Evolutionary conservation across 2,888 invertebrate species (phyloP).

Genomic region (Drosophila stalkeri): DNA sequence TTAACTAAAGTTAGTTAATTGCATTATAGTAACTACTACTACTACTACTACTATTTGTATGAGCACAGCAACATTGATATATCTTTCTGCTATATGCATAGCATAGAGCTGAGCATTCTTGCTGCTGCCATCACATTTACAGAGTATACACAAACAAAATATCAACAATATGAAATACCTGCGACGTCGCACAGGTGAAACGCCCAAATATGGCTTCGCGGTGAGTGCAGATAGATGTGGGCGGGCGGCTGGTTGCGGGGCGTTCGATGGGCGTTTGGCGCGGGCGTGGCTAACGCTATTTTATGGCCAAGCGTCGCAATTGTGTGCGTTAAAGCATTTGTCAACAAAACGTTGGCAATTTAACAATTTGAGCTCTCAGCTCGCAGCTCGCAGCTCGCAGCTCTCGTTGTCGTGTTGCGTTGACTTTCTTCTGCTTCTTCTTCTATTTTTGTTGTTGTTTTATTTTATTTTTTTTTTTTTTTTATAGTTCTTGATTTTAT

Average conservation of each 20-base stretch:
- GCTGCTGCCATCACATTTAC: not conserved
- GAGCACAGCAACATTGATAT: no score
- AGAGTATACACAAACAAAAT: slow-evolving; percentile 9
- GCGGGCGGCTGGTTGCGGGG: not conserved
- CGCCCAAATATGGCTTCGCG: slow-evolving; percentile 5
- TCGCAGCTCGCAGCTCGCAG: not conserved
- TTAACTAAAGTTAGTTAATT: no score
- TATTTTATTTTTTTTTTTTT: slow-evolving; percentile 21
- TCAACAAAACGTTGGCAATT: slow-evolving; percentile 70
- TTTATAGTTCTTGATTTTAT: slow-evolving; percentile 76
- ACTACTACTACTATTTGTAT: no score
- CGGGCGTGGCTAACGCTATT: slow-evolving; percentile 9
- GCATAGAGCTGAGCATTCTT: no score
- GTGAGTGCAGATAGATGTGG: not conserved
- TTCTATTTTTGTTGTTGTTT: no score
- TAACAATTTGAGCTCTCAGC: slow-evolving; percentile 36
- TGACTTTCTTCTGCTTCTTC: slow-evolving; percentile 26
- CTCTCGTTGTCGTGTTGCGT: not conserved
- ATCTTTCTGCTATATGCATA: no score
- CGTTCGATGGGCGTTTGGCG: no score
- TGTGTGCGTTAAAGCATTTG: slow-evolving; percentile 60
- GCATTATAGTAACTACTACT: no score
- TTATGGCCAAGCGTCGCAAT: slow-evolving; percentile 17
- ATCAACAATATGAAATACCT: slow-evolving; percentile 7
- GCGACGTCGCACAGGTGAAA: slow-evolving; percentile 14